Percentiles rank a stretch among this genome's conserved stretches.
These are phyloP conservation scores for Berghia stephanieae DNA, from an alignment of 1,140 invertebrate genomes.

Conservation along the genomic window DNA sequence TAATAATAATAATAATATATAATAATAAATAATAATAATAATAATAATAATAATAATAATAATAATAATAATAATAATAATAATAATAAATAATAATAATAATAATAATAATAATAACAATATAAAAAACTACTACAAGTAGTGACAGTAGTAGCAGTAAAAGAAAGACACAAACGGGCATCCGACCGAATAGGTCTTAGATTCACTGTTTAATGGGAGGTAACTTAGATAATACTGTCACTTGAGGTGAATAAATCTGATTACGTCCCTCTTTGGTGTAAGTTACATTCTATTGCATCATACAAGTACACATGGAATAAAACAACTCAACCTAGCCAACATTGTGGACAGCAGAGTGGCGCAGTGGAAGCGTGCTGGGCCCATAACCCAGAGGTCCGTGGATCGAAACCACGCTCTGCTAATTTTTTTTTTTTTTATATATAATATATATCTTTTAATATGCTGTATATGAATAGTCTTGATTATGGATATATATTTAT, in stretches of 20 bases:
- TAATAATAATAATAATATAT: too few relatives aligned
- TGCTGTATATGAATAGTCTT: too few relatives aligned
- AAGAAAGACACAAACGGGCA: too few relatives aligned
- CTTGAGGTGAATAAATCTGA: background rate
- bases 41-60: background rate
- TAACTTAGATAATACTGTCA: background rate
- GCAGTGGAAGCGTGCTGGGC: conserved; percentile 33
- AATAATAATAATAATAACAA: background rate
- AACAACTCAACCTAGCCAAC: too few relatives aligned
- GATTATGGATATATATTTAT: too few relatives aligned
- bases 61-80: background rate
- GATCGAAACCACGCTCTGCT: conserved; percentile 33
- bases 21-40: too few relatives aligned
- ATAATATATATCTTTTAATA: background rate
- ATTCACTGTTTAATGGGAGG: background rate
- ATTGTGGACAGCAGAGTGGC: conserved; percentile 33
- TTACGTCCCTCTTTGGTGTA: background rate
- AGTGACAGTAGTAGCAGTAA: too few relatives aligned
- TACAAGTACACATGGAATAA: too few relatives aligned
- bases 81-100: background rate
- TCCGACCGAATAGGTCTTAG: background rate
- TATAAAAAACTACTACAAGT: too few relatives aligned
- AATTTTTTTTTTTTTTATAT: conserved; percentile 7
- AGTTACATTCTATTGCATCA: background rate
- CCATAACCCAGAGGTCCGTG: conserved; percentile 33